These are phyloP conservation scores for Eumacrocentrus americanus DNA, from an alignment of 2,888 invertebrate genomes.

Conservation along the genomic window DNA sequence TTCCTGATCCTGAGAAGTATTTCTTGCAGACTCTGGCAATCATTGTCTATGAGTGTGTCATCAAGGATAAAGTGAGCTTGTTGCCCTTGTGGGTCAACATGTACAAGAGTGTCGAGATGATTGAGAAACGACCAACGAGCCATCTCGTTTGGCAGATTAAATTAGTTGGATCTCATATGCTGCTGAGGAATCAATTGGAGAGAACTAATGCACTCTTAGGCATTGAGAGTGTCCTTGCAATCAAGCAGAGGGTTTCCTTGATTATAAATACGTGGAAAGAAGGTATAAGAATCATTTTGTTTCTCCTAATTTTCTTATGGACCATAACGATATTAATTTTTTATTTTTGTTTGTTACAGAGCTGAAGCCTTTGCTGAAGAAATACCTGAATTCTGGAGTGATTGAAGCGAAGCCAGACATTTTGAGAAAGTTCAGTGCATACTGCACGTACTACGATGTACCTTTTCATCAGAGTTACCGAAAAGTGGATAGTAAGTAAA, in stretches of 20 bases:
- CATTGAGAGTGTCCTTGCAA: conserved; percentile 68
- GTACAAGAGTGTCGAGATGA: conserved; percentile 66
- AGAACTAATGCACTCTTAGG: conserved; percentile 64
- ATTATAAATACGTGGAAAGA: conserved; percentile 68
- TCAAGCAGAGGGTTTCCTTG: conserved; percentile 66
- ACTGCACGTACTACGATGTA: conserved; percentile 68
- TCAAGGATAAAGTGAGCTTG: conserved; percentile 78
- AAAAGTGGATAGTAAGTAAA: conserved; percentile 44
- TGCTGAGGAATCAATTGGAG: conserved; percentile 58
- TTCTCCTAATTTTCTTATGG: neutral
- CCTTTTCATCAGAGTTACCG: conserved; percentile 61
- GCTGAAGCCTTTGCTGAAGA: conserved; percentile 61
- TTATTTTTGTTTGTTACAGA: conserved; percentile 44
- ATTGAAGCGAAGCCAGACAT: conserved; percentile 58
- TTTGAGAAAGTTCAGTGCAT: conserved; percentile 64
- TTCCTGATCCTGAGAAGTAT: conserved; percentile 47
- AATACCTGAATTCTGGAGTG: conserved; percentile 63
- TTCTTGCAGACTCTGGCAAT: conserved; percentile 54
- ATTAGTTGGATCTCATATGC: conserved; percentile 67
- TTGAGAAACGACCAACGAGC: conserved; percentile 64
- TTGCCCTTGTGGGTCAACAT: conserved; percentile 74
- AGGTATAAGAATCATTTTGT: too few species aligned
- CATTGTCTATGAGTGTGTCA: conserved; percentile 80
- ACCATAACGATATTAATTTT: neutral
- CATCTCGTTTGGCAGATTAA: conserved; percentile 80